Percentiles rank a stretch among this genome's conserved stretches.
Conservation (phyloP, 92 coral and sea anemone genomes). For the Actinostola sp. region DNA sequence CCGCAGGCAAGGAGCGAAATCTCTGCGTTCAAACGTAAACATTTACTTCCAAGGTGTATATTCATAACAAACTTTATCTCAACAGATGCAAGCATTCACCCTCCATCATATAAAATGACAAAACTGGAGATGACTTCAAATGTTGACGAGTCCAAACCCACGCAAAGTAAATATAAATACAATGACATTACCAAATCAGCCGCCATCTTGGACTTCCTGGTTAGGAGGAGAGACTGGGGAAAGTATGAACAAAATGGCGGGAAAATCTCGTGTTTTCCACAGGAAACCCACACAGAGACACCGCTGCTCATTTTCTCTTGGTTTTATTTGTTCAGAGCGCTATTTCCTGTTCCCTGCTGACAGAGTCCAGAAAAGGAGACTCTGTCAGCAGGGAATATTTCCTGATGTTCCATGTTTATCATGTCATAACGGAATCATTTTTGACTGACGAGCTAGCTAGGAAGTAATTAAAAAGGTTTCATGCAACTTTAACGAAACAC, state of each 20-base stretch:
- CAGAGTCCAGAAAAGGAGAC: no score
- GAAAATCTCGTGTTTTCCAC: slow-evolving; percentile 20
- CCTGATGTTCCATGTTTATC: no score
- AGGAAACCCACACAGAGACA: slow-evolving; percentile 5
- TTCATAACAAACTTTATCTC: slow-evolving; percentile 7
- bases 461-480: no score
- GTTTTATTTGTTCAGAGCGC: no score
- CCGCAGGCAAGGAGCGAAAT: not conserved
- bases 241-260: slow-evolving; percentile 23
- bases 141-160: slow-evolving; percentile 1
- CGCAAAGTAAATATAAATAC: not conserved
- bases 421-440: no score
- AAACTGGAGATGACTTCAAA: slow-evolving; percentile 10
- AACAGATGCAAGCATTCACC: slow-evolving; percentile 10
- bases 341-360: no score
- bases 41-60: no score
- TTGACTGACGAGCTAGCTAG: no score
- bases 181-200: not conserved
- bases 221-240: slow-evolving; percentile 11
- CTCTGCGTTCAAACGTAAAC: not conserved
- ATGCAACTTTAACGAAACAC: no score
- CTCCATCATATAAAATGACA: slow-evolving; percentile 11
- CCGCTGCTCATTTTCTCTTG: not conserved
- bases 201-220: slow-evolving; percentile 25
- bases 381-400: no score